Percentiles rank a stretch among this genome's conserved stretches.
These are phyloP conservation scores for Incurvaria masculella DNA, from an alignment of 2,888 invertebrate species.

Conservation along the genomic window DNA sequence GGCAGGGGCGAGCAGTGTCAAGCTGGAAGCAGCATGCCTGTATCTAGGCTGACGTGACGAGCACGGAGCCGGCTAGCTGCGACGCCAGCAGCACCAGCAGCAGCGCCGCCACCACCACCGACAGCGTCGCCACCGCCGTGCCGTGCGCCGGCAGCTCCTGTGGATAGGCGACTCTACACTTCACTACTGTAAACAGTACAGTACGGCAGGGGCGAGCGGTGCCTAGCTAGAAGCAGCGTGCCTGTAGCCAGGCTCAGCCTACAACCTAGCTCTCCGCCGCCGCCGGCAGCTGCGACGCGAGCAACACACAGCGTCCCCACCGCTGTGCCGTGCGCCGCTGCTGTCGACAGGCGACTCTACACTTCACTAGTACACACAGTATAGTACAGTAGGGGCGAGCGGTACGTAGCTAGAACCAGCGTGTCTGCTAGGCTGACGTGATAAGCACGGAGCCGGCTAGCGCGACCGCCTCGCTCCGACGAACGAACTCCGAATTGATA, in stretches of 20 bases:
- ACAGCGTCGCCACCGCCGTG: slow-evolving; percentile 30
- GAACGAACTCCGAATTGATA: no score
- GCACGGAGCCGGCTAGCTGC: slow-evolving; percentile 56
- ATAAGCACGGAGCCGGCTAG: slow-evolving; percentile 60
- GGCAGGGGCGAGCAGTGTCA: slow-evolving; percentile 32
- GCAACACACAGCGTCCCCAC: slow-evolving; percentile 51
- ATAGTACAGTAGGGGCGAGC: slow-evolving; percentile 64
- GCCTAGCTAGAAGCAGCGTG: slow-evolving; percentile 58
- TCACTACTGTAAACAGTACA: no score
- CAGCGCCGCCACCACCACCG: slow-evolving; percentile 50
- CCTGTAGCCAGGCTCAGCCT: slow-evolving; percentile 57
- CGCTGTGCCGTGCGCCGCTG: slow-evolving; percentile 17
- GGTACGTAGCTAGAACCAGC: slow-evolving; percentile 58
- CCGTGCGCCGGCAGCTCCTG: no score
- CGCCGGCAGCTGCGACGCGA: slow-evolving; percentile 53
- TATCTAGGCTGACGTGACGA: slow-evolving; percentile 58
- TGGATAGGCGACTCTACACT: no score
- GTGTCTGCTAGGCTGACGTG: slow-evolving; percentile 55
- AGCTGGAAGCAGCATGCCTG: slow-evolving; percentile 58
- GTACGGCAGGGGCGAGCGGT: slow-evolving; percentile 63
- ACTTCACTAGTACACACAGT: no score
- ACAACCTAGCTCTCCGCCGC: slow-evolving; percentile 61
- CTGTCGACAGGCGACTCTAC: no score
- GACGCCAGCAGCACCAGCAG: slow-evolving; percentile 50
- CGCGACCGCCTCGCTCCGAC: slow-evolving; percentile 59